These are phyloP conservation scores for Odocoileus virginianus DNA, from an alignment of 2,113 vertebrate species.

Conservation along the genomic window DNA sequence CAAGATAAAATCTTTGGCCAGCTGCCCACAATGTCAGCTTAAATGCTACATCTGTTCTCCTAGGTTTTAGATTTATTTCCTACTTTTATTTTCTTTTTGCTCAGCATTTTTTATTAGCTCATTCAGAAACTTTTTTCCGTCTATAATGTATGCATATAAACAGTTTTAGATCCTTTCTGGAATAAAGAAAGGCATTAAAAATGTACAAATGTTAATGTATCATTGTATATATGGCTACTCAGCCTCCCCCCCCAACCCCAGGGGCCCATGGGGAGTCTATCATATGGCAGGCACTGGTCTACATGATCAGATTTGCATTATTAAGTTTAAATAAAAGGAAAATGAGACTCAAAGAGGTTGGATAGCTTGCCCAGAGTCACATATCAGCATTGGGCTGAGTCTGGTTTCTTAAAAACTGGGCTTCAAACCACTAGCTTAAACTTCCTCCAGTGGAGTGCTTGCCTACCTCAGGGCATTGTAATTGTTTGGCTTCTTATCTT, in stretches of 20 bases:
- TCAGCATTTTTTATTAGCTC: neutral
- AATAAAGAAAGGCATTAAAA: neutral
- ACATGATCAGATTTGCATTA: neutral
- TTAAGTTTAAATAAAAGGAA: neutral
- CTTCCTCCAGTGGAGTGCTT: neutral
- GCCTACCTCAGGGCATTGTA: accelerated
- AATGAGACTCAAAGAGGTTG: neutral
- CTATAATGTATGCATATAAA: neutral
- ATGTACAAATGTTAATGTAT: neutral
- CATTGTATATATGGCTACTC: neutral
- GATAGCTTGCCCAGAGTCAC: neutral
- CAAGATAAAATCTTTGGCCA: neutral
- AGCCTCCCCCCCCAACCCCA: accelerated
- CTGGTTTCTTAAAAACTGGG: neutral
- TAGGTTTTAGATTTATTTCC: neutral
- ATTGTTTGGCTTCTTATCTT: neutral
- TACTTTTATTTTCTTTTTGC: neutral
- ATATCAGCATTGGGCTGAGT: neutral
- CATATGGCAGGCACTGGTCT: neutral
- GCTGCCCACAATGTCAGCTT: neutral
- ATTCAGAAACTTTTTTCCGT: neutral
- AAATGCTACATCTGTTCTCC: neutral
- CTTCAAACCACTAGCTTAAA: neutral
- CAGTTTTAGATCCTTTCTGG: neutral
- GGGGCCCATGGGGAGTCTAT: neutral